These are phyloP conservation scores for Torymus aiolomorphi DNA, from an alignment of 2,888 invertebrate species.

Conservation along the genomic window DNA sequence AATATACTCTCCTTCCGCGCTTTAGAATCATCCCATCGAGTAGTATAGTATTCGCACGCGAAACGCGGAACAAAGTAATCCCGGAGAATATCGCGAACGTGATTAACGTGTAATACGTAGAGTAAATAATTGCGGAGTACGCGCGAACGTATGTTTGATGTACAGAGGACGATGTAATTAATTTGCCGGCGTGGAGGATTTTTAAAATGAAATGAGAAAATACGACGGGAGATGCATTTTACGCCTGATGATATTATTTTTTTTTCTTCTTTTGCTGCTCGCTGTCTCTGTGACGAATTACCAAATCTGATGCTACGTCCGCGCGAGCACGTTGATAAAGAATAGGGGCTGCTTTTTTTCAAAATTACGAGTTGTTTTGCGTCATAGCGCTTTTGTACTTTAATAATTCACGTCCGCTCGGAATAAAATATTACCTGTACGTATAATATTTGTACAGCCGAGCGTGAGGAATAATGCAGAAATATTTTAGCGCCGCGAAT, in stretches of 20 bases:
- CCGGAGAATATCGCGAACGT: no score
- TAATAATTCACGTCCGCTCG: not conserved
- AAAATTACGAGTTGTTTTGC: conserved; percentile 17
- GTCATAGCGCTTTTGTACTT: not conserved
- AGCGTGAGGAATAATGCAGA: no score
- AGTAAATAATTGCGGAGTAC: no score
- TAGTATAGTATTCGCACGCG: not conserved
- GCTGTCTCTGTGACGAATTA: conserved; percentile 1
- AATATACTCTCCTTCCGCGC: conserved; percentile 15
- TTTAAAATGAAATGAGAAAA: conserved; percentile 5
- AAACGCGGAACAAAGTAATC: no score
- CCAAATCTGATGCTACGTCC: not conserved
- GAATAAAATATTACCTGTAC: no score
- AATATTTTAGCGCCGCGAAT: no score
- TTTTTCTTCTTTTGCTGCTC: not conserved
- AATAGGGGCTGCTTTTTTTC: conserved; percentile 31
- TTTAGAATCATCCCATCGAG: conserved; percentile 15
- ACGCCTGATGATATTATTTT: conserved; percentile 8
- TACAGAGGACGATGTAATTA: conserved; percentile 6
- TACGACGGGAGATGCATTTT: not conserved
- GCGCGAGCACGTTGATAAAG: conserved; percentile 3
- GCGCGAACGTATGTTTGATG: no score
- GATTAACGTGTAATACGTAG: no score
- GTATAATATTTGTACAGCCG: no score
- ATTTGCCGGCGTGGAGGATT: not conserved